Conservation (phyloP, 2,797 vertebrate species). For the Chaetodon trifasciatus region DNA sequence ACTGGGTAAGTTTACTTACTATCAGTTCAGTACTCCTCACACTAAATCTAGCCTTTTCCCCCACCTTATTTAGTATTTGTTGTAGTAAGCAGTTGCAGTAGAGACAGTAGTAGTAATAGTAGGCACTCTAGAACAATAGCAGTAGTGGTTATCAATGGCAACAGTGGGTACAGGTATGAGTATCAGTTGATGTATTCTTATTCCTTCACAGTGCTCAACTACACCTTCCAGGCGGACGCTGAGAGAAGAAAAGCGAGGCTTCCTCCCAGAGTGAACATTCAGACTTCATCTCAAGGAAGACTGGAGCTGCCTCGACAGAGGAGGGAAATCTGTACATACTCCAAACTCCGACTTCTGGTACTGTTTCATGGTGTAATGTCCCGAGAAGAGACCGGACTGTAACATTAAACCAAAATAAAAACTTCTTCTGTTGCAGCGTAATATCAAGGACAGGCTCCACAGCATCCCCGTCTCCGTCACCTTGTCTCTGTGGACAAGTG, state of each 20-base stretch:
- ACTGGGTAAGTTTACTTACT: constrained; percentile 87
- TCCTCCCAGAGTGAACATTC: constrained; percentile 85
- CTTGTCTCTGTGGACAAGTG: constrained; percentile 80
- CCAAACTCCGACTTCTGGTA: constrained; percentile 87
- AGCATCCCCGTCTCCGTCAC: constrained; percentile 88
- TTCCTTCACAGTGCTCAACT: constrained; percentile 83
- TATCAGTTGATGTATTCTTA: background rate
- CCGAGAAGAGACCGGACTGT: background rate
- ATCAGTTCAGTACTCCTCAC: background rate
- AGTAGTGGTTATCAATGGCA: no score
- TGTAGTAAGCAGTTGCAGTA: no score
- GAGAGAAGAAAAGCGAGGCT: constrained; percentile 81
- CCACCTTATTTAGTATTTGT: no score
- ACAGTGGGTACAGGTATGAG: background rate
- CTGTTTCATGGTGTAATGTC: background rate
- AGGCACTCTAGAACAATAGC: no score
- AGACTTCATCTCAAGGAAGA: constrained; percentile 66
- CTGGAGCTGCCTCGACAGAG: constrained; percentile 84
- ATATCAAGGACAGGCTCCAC: constrained; percentile 89
- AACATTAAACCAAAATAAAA: background rate
- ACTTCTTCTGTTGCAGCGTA: constrained; percentile 78
- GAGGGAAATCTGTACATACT: constrained; percentile 79
- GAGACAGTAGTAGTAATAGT: background rate
- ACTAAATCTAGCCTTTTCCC: background rate
- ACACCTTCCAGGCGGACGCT: constrained; percentile 87